Base-by-base conservation (phyloP, 2,888 invertebrate genomes). In the Lepidocyrtinus sp. region DNA sequence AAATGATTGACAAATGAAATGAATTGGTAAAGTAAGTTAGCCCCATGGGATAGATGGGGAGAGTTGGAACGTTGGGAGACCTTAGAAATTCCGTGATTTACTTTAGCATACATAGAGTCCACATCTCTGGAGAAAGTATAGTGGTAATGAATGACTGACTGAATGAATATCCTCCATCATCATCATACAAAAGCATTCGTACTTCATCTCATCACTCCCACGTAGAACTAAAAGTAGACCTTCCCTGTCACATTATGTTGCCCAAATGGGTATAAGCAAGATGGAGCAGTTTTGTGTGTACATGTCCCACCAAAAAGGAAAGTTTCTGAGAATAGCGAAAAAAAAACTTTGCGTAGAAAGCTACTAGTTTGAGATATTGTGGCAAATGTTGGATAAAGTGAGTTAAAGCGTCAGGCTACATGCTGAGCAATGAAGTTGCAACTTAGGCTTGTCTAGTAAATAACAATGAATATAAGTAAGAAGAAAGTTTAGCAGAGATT, bases 1-100 rank as follows among this genome's bases (percentile, higher is more conserved):
- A 25, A 72, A 73, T 73, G 73, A 64, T 73, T 73, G 65, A 55
- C 72, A 72, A 72, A 72, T 63, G 72, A 59, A 36, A n/a, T n/a
- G n/a, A n/a, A n/a, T n/a, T n/a, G n/a, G n/a, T n/a, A n/a, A n/a
- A n/a, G n/a, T n/a, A n/a, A n/a, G n/a, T n/a, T n/a, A n/a, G n/a
- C n/a, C n/a, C n/a, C n/a, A n/a, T n/a, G n/a, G n/a, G n/a, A n/a
- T n/a, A n/a, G n/a, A n/a, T n/a, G n/a, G n/a, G n/a, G n/a, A n/a
- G n/a, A n/a, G n/a, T n/a, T n/a, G n/a, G n/a, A n/a, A n/a, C n/a
- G n/a, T n/a, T n/a, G n/a, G n/a, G n/a, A n/a, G n/a, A n/a, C n/a
- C n/a, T n/a, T n/a, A n/a, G n/a, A n/a, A n/a, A n/a, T n/a, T n/a
- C n/a, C n/a, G n/a, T n/a, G n/a, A n/a, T n/a, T n/a, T n/a, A n/a